These are phyloP conservation scores for Plecturocebus donacophilus DNA, from an alignment of 2,113 vertebrate genomes.

Conservation along the genomic window DNA sequence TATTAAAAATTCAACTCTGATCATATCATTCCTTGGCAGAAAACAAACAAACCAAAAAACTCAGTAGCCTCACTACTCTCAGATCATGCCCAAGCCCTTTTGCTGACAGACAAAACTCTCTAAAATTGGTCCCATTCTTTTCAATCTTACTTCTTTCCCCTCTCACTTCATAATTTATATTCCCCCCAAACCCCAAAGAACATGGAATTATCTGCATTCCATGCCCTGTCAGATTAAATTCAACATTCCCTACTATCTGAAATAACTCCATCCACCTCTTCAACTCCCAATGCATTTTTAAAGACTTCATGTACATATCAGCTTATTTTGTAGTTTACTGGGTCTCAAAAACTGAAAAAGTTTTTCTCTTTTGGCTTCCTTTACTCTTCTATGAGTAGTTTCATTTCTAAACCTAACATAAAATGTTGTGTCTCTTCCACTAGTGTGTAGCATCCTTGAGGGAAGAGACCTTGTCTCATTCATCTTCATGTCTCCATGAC, in stretches of 20 bases:
- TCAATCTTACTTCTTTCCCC: neutral
- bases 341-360: neutral
- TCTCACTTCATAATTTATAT: neutral
- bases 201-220: neutral
- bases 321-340: neutral
- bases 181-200: neutral
- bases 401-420: neutral
- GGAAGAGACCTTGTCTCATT: neutral
- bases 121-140: neutral
- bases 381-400: neutral
- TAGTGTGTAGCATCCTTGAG: neutral
- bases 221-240: neutral
- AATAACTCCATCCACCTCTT: neutral
- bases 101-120: neutral
- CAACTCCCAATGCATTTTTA: neutral
- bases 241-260: neutral
- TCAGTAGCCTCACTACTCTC: neutral
- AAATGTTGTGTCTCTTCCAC: neutral
- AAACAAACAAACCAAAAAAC: neutral
- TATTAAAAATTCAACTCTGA: neutral
- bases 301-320: neutral
- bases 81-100: neutral
- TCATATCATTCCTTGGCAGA: neutral
- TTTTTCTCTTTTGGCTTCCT: neutral
- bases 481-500: neutral